Percentiles rank a stretch among this genome's conserved stretches.
Conservation (phyloP, 2,888 invertebrate species). For the Timema podura region DNA sequence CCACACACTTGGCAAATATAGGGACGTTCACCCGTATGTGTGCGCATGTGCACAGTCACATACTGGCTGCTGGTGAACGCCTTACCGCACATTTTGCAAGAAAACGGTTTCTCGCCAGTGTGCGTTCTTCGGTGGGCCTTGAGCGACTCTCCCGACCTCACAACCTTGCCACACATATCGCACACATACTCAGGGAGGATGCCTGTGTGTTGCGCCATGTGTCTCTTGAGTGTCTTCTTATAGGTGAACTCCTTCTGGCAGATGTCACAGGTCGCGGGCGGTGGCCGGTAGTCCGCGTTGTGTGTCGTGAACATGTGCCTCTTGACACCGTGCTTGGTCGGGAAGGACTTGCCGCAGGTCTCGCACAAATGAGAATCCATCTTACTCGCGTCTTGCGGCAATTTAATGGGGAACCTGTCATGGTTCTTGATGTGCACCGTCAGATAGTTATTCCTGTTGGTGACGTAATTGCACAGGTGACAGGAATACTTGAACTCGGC, state of each 20-base stretch:
- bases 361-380: slow-evolving; percentile 27
- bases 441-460: slow-evolving; percentile 40
- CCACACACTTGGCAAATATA: slow-evolving; percentile 42
- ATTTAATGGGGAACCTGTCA: slow-evolving; percentile 36
- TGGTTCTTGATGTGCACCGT: slow-evolving; percentile 39
- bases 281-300: slow-evolving; percentile 18
- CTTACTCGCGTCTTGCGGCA: slow-evolving; percentile 39
- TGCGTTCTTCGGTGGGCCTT: slow-evolving; percentile 20
- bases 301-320: slow-evolving; percentile 25
- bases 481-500: slow-evolving; percentile 37
- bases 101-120: slow-evolving; percentile 17
- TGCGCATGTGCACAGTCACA: slow-evolving; percentile 18
- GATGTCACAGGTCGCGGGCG: slow-evolving; percentile 29
- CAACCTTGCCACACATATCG: slow-evolving; percentile 26
- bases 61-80: slow-evolving; percentile 37
- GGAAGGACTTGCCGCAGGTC: slow-evolving; percentile 20
- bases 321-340: slow-evolving; percentile 19
- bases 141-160: slow-evolving; percentile 34
- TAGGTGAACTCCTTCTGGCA: slow-evolving; percentile 31
- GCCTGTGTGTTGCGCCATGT: slow-evolving; percentile 16
- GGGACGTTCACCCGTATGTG: slow-evolving; percentile 24
- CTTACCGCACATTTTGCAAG: slow-evolving; percentile 35
- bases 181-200: slow-evolving; percentile 26
- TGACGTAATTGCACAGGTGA: slow-evolving; percentile 39
- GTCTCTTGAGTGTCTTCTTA: slow-evolving; percentile 31